A percentile compares a stretch with the other conserved stretches of the same genome.
Conservation (phyloP, 2,888 invertebrate species). For the Phania funesta region DNA sequence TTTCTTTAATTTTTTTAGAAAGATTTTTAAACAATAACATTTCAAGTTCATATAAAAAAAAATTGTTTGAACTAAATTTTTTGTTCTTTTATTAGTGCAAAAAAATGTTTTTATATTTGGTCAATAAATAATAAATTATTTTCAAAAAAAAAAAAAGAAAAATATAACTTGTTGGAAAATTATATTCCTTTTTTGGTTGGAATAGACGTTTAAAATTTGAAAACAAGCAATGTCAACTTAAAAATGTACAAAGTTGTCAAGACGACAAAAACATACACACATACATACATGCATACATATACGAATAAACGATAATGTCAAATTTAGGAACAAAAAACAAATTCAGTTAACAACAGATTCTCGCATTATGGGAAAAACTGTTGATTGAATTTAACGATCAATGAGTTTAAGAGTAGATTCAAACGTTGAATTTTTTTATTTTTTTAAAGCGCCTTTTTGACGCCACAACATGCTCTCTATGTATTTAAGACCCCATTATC, state of each 20-base stretch:
- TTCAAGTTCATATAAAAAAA: conserved; percentile 18
- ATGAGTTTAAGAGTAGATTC: conserved; percentile 21
- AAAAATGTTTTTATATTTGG: conserved; percentile 26
- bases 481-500: conserved; percentile 15
- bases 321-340: conserved; percentile 29
- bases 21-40: background rate
- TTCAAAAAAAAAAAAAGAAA: conserved; percentile 13
- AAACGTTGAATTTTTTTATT: conserved; percentile 1
- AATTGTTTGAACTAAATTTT: background rate
- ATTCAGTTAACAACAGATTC: conserved; percentile 38
- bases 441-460: conserved; percentile 51
- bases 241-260: conserved; percentile 28
- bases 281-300: background rate
- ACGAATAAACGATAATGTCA: conserved; percentile 38
- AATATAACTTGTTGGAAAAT: conserved; percentile 60
- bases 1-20: no score
- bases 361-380: conserved; percentile 52
- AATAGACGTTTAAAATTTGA: conserved; percentile 53
- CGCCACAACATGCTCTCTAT: conserved; percentile 37
- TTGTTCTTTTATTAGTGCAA: conserved; percentile 16
- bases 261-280: no score
- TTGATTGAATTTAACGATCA: conserved; percentile 51
- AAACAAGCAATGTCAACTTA: conserved; percentile 57
- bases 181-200: conserved; percentile 64
- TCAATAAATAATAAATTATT: conserved; percentile 40